Percentiles rank a stretch among this genome's conserved stretches.
These are phyloP conservation scores for Probosciger aterrimus DNA, from an alignment of 2,113 vertebrate species.

Conservation along the genomic window DNA sequence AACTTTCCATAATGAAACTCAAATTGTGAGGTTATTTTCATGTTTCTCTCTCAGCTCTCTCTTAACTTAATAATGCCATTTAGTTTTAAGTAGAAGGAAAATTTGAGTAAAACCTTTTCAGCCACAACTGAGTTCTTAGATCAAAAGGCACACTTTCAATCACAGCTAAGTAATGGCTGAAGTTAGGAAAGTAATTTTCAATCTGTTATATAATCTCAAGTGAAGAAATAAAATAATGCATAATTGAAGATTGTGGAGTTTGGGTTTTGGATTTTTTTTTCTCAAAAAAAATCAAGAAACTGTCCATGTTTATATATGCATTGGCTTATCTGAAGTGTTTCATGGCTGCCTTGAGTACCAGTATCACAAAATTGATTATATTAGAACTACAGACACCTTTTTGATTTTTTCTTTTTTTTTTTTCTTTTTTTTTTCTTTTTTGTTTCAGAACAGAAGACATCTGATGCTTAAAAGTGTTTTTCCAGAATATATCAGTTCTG, in stretches of 20 bases:
- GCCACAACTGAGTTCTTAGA: neutral
- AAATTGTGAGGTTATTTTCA: neutral
- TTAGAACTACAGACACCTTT: neutral
- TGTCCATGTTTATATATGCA: neutral
- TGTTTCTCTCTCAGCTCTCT: neutral
- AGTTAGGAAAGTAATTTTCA: neutral
- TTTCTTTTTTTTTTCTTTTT: neutral
- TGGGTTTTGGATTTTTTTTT: neutral
- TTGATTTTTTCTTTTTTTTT: accelerated
- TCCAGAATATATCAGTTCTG: neutral
- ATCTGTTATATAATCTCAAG: neutral
- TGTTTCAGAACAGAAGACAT: neutral
- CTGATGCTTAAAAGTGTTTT: neutral
- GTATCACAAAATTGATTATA: neutral
- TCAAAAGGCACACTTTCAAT: neutral
- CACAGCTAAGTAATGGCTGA: neutral
- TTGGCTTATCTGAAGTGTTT: neutral
- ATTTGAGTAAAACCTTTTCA: neutral
- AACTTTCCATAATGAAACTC: neutral
- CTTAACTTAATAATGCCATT: neutral
- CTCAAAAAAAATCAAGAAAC: neutral
- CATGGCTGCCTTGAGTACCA: neutral
- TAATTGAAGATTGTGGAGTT: neutral
- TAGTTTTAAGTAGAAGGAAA: neutral
- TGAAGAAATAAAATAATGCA: neutral